Percentiles rank a stretch among this genome's conserved stretches.
phyloP scores from a whole-genome alignment of 1,140 invertebrate genomes.

The Sminthurides bifidus region DNA sequence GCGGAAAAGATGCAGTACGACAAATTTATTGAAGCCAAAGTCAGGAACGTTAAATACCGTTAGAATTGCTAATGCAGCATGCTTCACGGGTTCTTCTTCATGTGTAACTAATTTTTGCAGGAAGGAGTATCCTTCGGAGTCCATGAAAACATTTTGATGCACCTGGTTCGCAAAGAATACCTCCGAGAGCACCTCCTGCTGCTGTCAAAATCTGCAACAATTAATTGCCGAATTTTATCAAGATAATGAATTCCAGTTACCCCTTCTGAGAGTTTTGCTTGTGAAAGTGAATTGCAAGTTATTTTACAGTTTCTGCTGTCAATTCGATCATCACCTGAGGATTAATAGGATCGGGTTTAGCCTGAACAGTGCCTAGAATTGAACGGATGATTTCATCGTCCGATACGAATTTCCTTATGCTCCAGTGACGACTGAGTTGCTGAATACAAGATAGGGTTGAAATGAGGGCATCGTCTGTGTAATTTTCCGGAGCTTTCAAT shows the following conservation, averaged over 20 bases:
- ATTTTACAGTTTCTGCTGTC: background rate
- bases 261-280: background rate
- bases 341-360: slow-evolving; percentile 6
- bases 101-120: too few species aligned
- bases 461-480: slow-evolving; percentile 15
- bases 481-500: background rate
- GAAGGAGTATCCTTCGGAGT: too few species aligned
- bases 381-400: slow-evolving; percentile 6
- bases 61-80: too few species aligned
- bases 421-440: background rate
- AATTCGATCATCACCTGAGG: slow-evolving; percentile 1
- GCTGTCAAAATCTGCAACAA: slow-evolving; percentile 7
- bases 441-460: slow-evolving; percentile 14
- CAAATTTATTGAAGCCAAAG: too few species aligned
- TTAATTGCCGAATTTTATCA: background rate
- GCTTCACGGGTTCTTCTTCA: too few species aligned
- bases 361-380: slow-evolving; percentile 1
- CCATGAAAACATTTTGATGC: too few species aligned
- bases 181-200: background rate
- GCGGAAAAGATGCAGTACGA: too few species aligned
- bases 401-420: background rate
- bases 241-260: background rate
- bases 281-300: background rate
- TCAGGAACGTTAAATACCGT: too few species aligned
- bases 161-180: too few species aligned